Percentiles rank a stretch among this genome's conserved stretches.
Evolutionary conservation across 2,113 vertebrate species (phyloP).

Genomic region (Podarcis cretensis): DNA sequence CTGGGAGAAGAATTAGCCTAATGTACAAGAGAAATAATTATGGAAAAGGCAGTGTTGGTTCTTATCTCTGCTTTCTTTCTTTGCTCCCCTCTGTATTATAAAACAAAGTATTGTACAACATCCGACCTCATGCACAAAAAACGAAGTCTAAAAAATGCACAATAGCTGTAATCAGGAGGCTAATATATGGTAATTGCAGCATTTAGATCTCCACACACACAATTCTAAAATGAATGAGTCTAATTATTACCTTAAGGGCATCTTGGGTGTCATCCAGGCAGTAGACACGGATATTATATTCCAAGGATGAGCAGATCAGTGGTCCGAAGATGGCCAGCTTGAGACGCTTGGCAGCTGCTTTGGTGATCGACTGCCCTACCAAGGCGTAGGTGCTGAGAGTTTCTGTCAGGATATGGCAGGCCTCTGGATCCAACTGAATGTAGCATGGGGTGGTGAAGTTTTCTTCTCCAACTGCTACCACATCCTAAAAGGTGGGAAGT

Average conservation of each 20-base stretch:
- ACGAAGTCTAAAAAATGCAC: background rate
- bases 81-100: conserved; percentile 11
- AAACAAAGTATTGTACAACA: conserved; percentile 59
- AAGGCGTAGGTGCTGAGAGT: conserved; percentile 90
- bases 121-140: conserved; percentile 34
- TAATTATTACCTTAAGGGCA: conserved; percentile 87
- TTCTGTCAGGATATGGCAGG: conserved; percentile 94
- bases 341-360: conserved; percentile 90
- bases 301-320: conserved; percentile 85
- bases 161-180: background rate
- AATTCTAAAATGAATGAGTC: background rate
- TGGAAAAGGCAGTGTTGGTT: conserved; percentile 11
- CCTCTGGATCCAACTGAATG: conserved; percentile 89
- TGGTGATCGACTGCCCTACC: conserved; percentile 89
- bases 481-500: conserved; percentile 76
- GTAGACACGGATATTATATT: conserved; percentile 93
- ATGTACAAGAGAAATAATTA: background rate
- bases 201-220: background rate
- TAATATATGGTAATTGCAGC: background rate
- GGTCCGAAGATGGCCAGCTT: conserved; percentile 93
- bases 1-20: background rate
- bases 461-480: conserved; percentile 92
- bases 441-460: conserved; percentile 96
- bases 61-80: fast-evolving
- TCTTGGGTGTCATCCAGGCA: conserved; percentile 94